Conservation (phyloP, 2,113 vertebrate genomes). For the Gobio gobio region DNA sequence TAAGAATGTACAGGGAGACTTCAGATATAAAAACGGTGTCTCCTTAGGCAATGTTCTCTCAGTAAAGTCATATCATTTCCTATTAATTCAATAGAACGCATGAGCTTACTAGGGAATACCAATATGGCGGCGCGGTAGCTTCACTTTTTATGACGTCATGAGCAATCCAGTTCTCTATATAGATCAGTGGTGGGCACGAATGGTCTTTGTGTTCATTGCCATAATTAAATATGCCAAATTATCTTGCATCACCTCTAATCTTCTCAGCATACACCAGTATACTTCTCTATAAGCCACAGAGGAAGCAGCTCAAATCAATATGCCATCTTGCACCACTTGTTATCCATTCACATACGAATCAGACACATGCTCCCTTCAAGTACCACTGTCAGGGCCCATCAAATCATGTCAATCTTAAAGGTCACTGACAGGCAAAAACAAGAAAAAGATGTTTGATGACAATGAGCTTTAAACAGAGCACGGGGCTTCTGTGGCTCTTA, state of each 20-base stretch:
- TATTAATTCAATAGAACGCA: no score
- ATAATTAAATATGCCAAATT: background rate
- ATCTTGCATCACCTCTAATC: background rate
- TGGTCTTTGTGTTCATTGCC: background rate
- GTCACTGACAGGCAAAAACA: background rate
- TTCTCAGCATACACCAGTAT: background rate
- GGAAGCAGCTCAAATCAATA: conserved; percentile 6
- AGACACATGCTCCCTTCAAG: background rate
- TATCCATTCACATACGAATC: background rate
- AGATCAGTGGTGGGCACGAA: background rate
- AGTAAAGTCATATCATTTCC: no score
- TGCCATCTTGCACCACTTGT: background rate
- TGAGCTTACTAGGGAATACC: no score
- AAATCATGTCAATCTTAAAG: background rate
- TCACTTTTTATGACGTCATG: no score
- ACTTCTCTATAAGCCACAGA: conserved; percentile 8
- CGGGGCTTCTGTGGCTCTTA: background rate
- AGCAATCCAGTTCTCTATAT: no score
- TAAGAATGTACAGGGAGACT: no score
- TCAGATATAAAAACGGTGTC: no score
- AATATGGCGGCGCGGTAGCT: no score
- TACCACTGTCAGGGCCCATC: background rate
- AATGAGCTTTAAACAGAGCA: background rate
- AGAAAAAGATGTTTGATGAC: background rate
- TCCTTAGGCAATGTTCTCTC: no score